These are phyloP conservation scores for Zophobas morio DNA, from an alignment of 1,140 invertebrate genomes.

Conservation along the genomic window DNA sequence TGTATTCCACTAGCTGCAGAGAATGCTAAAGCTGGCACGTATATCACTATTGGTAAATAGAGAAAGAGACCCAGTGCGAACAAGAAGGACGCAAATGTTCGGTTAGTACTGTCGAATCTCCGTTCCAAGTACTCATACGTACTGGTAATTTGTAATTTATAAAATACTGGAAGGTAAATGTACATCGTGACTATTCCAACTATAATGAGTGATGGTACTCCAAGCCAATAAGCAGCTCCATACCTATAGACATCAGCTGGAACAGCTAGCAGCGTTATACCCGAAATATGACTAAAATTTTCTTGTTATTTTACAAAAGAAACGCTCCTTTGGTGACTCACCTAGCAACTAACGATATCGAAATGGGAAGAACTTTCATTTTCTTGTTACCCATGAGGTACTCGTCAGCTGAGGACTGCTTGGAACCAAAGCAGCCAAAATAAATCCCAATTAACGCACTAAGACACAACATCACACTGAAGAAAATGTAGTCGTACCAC, in stretches of 20 bases:
- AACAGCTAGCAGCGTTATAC: conserved; percentile 82
- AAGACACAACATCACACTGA: conserved; percentile 70
- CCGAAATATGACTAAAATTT: conserved; percentile 79
- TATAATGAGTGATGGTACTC: neutral
- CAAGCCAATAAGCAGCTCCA: conserved; percentile 77
- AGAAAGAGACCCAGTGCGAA: conserved; percentile 70
- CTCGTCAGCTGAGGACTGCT: conserved; percentile 71
- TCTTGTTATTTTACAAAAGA: neutral
- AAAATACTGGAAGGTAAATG: conserved; percentile 65
- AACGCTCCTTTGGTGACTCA: conserved; percentile 39
- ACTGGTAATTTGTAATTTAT: neutral
- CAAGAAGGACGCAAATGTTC: conserved; percentile 73
- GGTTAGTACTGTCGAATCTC: conserved; percentile 48
- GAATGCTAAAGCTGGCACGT: conserved; percentile 76
- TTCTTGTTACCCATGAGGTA: conserved; percentile 76
- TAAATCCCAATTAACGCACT: conserved; percentile 76
- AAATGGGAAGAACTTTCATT: conserved; percentile 73
- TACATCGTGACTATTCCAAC: conserved; percentile 71
- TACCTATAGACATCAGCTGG: conserved; percentile 84
- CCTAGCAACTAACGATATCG: conserved; percentile 73
- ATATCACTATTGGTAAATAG: conserved; percentile 74
- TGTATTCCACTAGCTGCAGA: conserved; percentile 80
- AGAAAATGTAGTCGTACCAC: conserved; percentile 71
- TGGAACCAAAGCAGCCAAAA: conserved; percentile 73
- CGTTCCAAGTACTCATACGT: neutral